A percentile compares a stretch with the other conserved stretches of the same genome.
phyloP scores from a whole-genome alignment of 2,113 vertebrate species.

The Nerophis ophidion region DNA sequence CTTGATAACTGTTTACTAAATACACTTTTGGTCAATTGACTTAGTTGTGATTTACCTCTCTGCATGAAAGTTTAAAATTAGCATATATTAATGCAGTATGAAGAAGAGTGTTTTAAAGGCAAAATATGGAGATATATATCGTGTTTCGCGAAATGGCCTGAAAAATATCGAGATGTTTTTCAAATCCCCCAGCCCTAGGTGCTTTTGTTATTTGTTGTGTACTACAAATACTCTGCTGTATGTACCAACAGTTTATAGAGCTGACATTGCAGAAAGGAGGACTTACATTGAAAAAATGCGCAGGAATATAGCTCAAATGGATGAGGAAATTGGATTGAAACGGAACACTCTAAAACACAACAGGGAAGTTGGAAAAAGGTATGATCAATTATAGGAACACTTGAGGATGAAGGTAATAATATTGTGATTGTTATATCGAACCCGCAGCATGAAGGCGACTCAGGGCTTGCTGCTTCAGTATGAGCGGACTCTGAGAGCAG shows the following conservation, averaged over 20 bases:
- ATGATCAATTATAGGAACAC: not conserved
- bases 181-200: too few species aligned
- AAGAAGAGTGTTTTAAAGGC: too few species aligned
- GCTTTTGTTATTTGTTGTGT: not conserved
- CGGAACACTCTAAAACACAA: constrained; percentile 44
- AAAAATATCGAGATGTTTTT: too few species aligned
- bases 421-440: not conserved
- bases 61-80: too few species aligned
- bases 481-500: constrained; percentile 59
- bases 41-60: too few species aligned
- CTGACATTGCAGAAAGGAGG: constrained; percentile 49
- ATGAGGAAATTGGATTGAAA: constrained; percentile 50
- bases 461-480: constrained; percentile 59
- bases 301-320: constrained; percentile 41
- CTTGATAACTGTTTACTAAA: too few species aligned
- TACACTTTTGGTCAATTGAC: too few species aligned
- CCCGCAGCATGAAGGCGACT: constrained; percentile 53
- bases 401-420: too few species aligned
- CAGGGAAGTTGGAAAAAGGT: constrained; percentile 62
- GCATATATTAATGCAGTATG: too few species aligned
- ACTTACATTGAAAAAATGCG: constrained; percentile 32
- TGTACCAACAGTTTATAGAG: constrained; percentile 46
- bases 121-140: too few species aligned
- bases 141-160: too few species aligned
- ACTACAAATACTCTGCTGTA: not conserved